Percentiles rank a stretch among this genome's conserved stretches.
phyloP scores from a whole-genome alignment of 2,797 vertebrate genomes.

The Hippocampus kuda region DNA sequence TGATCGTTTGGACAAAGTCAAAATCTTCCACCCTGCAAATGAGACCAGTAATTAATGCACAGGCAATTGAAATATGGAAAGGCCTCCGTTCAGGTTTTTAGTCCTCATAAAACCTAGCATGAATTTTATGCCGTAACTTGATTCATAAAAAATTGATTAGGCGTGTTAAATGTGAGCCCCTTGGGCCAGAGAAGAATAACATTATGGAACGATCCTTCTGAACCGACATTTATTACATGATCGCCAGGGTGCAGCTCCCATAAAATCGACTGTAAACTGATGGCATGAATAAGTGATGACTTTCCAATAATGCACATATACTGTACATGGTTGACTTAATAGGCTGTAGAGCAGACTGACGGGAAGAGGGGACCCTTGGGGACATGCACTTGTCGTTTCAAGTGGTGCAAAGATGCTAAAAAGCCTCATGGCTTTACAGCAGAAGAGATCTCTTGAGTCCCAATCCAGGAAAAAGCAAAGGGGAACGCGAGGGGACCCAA shows the following conservation, averaged over 20 bases:
- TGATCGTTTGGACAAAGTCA: neutral
- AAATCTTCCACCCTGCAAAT: neutral
- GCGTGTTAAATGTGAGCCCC: conserved; percentile 22
- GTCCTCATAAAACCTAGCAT: conserved; percentile 18
- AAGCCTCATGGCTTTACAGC: conserved; percentile 29
- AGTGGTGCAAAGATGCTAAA: conserved; percentile 37
- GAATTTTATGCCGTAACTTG: conserved; percentile 15
- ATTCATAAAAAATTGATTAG: conserved; percentile 32
- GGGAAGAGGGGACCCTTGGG: conserved; percentile 12
- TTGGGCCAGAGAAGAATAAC: conserved; percentile 18
- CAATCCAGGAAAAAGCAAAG: conserved; percentile 16
- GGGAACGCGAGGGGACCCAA: conserved; percentile 14
- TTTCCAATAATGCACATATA: conserved; percentile 8
- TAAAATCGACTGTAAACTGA: conserved; percentile 19
- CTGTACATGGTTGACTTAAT: conserved; percentile 29
- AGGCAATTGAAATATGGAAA: conserved; percentile 2
- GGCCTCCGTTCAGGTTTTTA: conserved; percentile 9
- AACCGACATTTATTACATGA: conserved; percentile 20
- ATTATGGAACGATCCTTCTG: conserved; percentile 19
- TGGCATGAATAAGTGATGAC: conserved; percentile 40
- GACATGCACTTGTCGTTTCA: conserved; percentile 33
- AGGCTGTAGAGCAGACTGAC: conserved; percentile 28
- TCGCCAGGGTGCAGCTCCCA: conserved; percentile 7
- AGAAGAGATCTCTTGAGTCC: conserved; percentile 35
- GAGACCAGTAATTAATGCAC: neutral